These are phyloP conservation scores for Platichthys flesus DNA, from an alignment of 2,113 vertebrate species.

Conservation along the genomic window DNA sequence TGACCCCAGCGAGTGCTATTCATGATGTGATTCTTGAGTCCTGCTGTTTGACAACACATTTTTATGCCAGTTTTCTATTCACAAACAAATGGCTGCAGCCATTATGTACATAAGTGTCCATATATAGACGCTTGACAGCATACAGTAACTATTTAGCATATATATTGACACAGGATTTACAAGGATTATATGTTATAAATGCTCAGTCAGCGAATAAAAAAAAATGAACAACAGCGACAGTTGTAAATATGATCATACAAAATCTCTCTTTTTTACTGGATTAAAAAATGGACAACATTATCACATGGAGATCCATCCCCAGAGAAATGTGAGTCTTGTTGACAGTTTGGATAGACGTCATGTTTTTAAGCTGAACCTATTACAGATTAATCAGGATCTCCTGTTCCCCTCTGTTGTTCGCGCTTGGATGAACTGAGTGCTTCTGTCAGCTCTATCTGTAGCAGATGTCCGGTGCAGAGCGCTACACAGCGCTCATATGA, in stretches of 20 bases:
- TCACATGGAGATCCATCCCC: not conserved
- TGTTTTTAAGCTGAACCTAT: conserved; percentile 38
- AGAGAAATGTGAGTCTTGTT: conserved; percentile 6
- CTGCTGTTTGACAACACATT: conserved; percentile 1
- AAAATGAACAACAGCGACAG: not conserved
- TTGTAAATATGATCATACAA: not conserved
- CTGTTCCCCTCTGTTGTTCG: conserved; percentile 30
- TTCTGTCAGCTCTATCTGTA: conserved; percentile 42
- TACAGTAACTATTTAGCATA: not conserved
- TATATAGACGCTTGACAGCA: too few relatives aligned
- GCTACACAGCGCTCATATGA: conserved; percentile 27
- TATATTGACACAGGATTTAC: not conserved
- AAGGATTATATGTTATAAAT: not conserved
- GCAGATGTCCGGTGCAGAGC: conserved; percentile 43
- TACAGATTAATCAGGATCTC: conserved; percentile 46
- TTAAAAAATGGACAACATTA: not conserved
- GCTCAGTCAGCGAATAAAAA: not conserved
- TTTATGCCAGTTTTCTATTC: not conserved
- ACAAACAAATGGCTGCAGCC: not conserved
- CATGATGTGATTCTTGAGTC: conserved; percentile 1
- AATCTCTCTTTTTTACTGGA: not conserved
- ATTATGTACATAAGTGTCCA: too few relatives aligned
- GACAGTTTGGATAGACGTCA: conserved; percentile 25
- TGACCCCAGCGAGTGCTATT: not conserved
- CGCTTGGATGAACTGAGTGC: conserved; percentile 34